Evolutionary conservation across 2,113 vertebrate species (phyloP), one percentile per base, ranked within the genome.

Genomic region (Pterocles orientalis): DNA sequence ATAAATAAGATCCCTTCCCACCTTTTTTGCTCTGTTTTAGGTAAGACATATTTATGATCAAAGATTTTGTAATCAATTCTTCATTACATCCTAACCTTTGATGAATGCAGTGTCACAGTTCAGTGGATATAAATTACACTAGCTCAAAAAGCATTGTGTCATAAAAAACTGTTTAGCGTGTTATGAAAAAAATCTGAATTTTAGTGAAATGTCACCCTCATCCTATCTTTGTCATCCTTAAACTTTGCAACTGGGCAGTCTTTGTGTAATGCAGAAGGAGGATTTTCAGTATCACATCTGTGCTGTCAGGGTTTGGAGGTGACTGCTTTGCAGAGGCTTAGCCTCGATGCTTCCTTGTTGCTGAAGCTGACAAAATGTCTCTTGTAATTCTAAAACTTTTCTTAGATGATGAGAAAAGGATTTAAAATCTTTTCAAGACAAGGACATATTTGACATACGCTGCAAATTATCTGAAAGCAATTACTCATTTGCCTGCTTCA

Each of bases 111-210:
- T 10, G 31, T 39, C 66, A 48, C 14, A 10, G 11, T 45, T 70
- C 39, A 16, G 18, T 28, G 54, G 68, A 41, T 68, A 28, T 31
- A 91, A 91, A 69, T 54, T 28, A 31, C 19, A 62, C 2, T 28
- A 0, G 1, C 33, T 88, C 57, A 16, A 36, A 24, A 34, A 41
- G 45, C 28, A 28, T 18, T 3, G 3, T 26, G 28, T 33, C 36
- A 41, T n/a, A 33, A 71, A 73, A 68, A 56, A 18, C 5, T 48
- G 7, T 3, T 47, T 4, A 41, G 41, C 23, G 4, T 33, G 36
- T 31, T 43, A 47, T 3, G 10, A 36, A 85, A 71, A 48, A 58
- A 5, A 1, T 4, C 0, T 8, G 17, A 66, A 68, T 68, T 80
- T 41, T 54, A 69, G 28, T 9, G 54, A 26, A 78, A 53, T 8